A percentile compares a stretch with the other conserved stretches of the same genome.
phyloP scores from a whole-genome alignment of 1,140 invertebrate species.

The Tachypleus tridentatus region DNA sequence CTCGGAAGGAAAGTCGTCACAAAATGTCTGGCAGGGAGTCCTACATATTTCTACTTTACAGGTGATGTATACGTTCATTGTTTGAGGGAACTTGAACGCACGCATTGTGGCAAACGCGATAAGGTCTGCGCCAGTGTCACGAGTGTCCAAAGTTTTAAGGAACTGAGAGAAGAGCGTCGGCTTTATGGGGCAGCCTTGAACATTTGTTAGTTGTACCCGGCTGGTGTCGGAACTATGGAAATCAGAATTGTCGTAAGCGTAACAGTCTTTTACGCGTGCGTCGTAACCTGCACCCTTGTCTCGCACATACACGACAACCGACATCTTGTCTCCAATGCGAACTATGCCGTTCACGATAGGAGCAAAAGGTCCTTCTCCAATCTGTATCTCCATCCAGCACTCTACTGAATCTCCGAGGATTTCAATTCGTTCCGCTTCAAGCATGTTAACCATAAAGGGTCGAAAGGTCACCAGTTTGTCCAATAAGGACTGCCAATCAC shows the following conservation, averaged over 20 bases:
- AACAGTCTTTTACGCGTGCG: slow-evolving; percentile 55
- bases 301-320: slow-evolving; percentile 62
- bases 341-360: slow-evolving; percentile 58
- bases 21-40: slow-evolving; percentile 16
- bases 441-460: slow-evolving; percentile 58
- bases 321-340: slow-evolving; percentile 69
- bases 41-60: slow-evolving; percentile 75
- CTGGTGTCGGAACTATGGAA: slow-evolving; percentile 34
- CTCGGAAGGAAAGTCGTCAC: too few species aligned
- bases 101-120: too few species aligned
- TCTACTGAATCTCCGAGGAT: slow-evolving; percentile 70
- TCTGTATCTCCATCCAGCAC: slow-evolving; percentile 59
- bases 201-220: slow-evolving; percentile 53
- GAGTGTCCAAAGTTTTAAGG: slow-evolving; percentile 33
- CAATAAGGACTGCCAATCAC: slow-evolving; percentile 2
- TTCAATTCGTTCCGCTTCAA: slow-evolving; percentile 63
- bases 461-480: slow-evolving; percentile 12
- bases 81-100: slow-evolving; percentile 59
- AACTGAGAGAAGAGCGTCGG: slow-evolving; percentile 65
- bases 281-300: slow-evolving; percentile 58
- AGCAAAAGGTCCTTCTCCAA: slow-evolving; percentile 62
- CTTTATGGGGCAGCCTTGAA: slow-evolving; percentile 57
- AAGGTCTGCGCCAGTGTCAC: too few species aligned
- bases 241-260: slow-evolving; percentile 50
- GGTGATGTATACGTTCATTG: slow-evolving; percentile 69